Percentiles rank a stretch among this genome's conserved stretches.
Evolutionary conservation across 1,140 invertebrate species (phyloP).

Genomic region (Penaeus indicus): DNA sequence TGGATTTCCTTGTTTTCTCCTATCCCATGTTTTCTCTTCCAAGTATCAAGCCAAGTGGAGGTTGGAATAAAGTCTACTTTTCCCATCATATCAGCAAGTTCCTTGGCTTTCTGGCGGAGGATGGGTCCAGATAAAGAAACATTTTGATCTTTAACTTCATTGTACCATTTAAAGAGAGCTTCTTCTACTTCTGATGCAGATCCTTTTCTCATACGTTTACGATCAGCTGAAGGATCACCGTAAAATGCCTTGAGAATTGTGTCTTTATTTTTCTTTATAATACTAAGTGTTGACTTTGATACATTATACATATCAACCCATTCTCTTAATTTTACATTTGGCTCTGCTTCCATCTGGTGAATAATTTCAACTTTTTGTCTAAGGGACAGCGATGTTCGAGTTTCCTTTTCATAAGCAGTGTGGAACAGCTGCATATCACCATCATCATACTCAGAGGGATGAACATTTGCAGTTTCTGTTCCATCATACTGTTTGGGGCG

Average conservation of each 20-base stretch:
- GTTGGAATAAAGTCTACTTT: conserved; percentile 45
- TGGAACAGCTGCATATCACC: conserved; percentile 41
- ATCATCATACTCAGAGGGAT: conserved; percentile 41
- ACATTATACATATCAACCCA: conserved; percentile 47
- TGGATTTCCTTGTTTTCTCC: conserved; percentile 1
- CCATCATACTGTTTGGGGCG: conserved; percentile 47
- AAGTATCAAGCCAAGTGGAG: conserved; percentile 40
- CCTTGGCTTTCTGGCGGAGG: conserved; percentile 31
- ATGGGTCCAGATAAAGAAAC: conserved; percentile 2
- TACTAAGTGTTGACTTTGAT: conserved; percentile 37
- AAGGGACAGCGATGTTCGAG: conserved; percentile 31
- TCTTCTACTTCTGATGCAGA: conserved; percentile 40
- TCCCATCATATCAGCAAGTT: conserved; percentile 34
- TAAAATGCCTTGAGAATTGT: conserved; percentile 45
- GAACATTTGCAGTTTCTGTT: conserved; percentile 36
- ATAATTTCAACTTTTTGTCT: conserved; percentile 45
- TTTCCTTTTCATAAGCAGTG: conserved; percentile 44
- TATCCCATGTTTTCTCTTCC: conserved; percentile 45
- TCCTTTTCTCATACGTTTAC: conserved; percentile 45
- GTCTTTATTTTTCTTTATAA: conserved; percentile 41
- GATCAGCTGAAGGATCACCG: conserved; percentile 41
- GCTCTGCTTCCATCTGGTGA: conserved; percentile 43
- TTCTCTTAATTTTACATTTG: conserved; percentile 40
- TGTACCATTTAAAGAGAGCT: conserved; percentile 46
- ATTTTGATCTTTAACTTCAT: conserved; percentile 38